Evolutionary conservation across 2,888 invertebrate species (phyloP), one percentile per base, ranked within the genome.

Genomic region (Conchocele bisecta): DNA sequence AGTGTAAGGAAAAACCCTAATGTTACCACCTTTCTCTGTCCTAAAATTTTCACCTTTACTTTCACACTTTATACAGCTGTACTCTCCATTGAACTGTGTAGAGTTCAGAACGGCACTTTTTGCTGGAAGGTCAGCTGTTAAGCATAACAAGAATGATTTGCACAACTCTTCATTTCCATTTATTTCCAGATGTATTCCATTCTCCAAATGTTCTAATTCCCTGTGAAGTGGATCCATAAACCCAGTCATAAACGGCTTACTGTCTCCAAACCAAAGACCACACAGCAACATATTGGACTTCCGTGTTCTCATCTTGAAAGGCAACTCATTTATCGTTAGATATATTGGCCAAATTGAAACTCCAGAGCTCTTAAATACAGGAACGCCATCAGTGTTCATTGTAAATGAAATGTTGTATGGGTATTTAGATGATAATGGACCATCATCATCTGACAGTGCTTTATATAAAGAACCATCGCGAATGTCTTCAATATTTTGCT

Each of bases 41-140:
- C 56, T 37, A 22, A 13, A 15, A 26, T 61, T 68, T 5, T 15
- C 29, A n/a, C 68, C 61, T 7, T 26, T 37, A 29, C 63, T 60
- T 6, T 24, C 24, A 46, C 61, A 68, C 22, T 68, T 54, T 9
- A 50, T 33, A 24, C 68, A 68, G 11, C 31, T 28, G 50, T 15
- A 46, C 35, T 68, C 48, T 20, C 68, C 61, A 56, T 56, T 61
- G 33, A 54, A 41, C 15, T 53, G 39, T 6, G 48, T 56, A n/a
- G 48, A 48, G 20, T 68, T 68, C n/a, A 56, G 13, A 3, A 68
- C 61, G 13, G 39, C 22, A 39, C 56, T 56, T 41, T 56, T 61
- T 37, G 68, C 68, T 17, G 68, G 68, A 17, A 60, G 33, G n/a
- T 68, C 68, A 61, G n/a, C n/a, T n/a, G n/a, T n/a, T n/a, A n/a